Evolutionary conservation across 2,113 vertebrate genomes (phyloP).

Genomic region (Lycocorax pyrrhopterus): DNA sequence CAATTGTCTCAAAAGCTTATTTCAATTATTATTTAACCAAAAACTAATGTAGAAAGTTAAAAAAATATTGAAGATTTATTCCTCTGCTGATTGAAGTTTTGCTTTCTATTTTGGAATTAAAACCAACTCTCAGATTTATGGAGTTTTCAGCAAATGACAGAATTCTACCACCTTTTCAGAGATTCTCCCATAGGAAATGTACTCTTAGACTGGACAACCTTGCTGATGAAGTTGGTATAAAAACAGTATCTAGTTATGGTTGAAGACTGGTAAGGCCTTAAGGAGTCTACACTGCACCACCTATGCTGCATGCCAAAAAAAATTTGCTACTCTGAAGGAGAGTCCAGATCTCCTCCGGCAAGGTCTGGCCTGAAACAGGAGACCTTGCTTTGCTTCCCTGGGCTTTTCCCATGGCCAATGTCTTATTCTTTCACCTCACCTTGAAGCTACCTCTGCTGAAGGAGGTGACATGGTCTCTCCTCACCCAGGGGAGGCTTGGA

Average conservation of each 20-base stretch:
- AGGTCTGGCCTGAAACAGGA: neutral
- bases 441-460: neutral
- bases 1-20: neutral
- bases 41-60: neutral
- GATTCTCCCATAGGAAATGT: neutral
- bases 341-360: neutral
- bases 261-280: neutral
- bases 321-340: neutral
- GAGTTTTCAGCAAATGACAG: neutral
- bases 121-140: neutral
- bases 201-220: neutral
- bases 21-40: neutral
- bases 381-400: neutral
- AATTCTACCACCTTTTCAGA: neutral
- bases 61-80: neutral
- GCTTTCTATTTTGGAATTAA: neutral
- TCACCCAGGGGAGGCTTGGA: neutral
- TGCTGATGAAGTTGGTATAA: neutral
- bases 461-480: neutral
- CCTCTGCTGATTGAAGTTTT: neutral
- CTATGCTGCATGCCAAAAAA: accelerated
- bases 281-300: neutral
- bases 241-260: neutral
- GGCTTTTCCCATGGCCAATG: neutral
- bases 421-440: neutral